Base-by-base conservation (phyloP, 2,888 invertebrate species). In the Troides aeacus region DNA sequence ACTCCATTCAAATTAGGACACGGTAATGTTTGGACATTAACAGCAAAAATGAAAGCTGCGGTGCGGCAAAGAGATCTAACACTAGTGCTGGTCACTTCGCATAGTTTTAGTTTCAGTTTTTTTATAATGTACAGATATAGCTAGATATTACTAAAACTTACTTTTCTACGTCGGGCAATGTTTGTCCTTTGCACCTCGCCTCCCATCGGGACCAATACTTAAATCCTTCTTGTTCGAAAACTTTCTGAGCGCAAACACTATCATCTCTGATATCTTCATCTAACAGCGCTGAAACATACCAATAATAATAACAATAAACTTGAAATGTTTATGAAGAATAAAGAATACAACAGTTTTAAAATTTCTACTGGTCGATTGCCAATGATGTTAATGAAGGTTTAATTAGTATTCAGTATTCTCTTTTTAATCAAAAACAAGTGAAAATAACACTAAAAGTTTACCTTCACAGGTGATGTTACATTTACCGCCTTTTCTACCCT, bases 151-250 rank as follows among this genome's bases (percentile, higher is more conserved):
- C 42, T 24, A 15, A 60, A 24, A 83, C 87, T 83, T 79, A 92
- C 91, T 90, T 91, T 39, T 90, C 89, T 73, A 92, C 85, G 71
- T 92, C 92, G n/a, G 92, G 92, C 7, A 93, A 72, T 0, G 74
- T 65, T 4, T 89, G 87, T 0, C 90, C 89, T 72, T 91, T 92
- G 72, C 93, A 93, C 65, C 92, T 74, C 0, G 83, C 78, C 66
- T 88, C 87, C 93, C 93, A 93, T 68, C 87, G 89, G 2, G 84
- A 72, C 93, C 93, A 93, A 71, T 91, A 90, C 74, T 92, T 90
- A 76, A 93, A 93, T 0, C 93, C 93, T 81, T 92, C 90, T 30
- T 74, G 76, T 1, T 90, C 89, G 64, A 92, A 93, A 30, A 93
- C 85, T 70, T 84, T 87, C 36, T 82, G 71, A 0, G 93, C 93